Base-by-base conservation (phyloP, 1,140 invertebrate species). In the Phortica variegata region DNA sequence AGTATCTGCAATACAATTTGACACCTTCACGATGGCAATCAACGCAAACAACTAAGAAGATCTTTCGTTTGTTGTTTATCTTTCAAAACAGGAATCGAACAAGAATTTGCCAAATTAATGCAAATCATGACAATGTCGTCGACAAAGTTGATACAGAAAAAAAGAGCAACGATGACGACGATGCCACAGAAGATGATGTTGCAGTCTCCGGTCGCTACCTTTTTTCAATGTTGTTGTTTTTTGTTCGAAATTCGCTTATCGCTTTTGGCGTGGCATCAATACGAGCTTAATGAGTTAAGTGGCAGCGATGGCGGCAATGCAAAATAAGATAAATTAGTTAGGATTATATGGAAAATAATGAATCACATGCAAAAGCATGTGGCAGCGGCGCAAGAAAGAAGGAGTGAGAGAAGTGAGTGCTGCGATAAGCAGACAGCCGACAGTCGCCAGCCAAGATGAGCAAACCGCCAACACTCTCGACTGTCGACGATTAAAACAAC, bases 61-160 rank as follows among this genome's bases (percentile, higher is more conserved):
- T 26, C 23, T 26, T 26, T 26, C 10, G 5, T 26, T 26, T 26
- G 5, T 26, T 26, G 5, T 26, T 26, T 10, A 6, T 26, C 23
- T 26, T 26, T 26, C n/a, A n/a, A n/a, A n/a, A n/a, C n/a, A 26
- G 23, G 46, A 58, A 63, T 66, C 57, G 63, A 68, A n/a, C n/a
- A 56, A 68, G 66, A 65, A 54, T 68, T 66, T 66, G 63, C 63
- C 60, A 68, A 66, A 66, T 66, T 66, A 66, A 66, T 66, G 63
- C 63, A 66, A 66, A 66, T 66, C 63, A 66, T 66, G 63, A 60
- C 10, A 6, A 26, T 26, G 23, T 6, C 5, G 23, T 10, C 5
- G 10, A 26, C 23, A n/a, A n/a, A n/a, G n/a, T n/a, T n/a, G n/a
- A n/a, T n/a, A n/a, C n/a, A n/a, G n/a, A 32, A 10, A 43, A 37